These are phyloP conservation scores for Ischnura elegans DNA, from an alignment of 2,888 invertebrate species.

Conservation along the genomic window DNA sequence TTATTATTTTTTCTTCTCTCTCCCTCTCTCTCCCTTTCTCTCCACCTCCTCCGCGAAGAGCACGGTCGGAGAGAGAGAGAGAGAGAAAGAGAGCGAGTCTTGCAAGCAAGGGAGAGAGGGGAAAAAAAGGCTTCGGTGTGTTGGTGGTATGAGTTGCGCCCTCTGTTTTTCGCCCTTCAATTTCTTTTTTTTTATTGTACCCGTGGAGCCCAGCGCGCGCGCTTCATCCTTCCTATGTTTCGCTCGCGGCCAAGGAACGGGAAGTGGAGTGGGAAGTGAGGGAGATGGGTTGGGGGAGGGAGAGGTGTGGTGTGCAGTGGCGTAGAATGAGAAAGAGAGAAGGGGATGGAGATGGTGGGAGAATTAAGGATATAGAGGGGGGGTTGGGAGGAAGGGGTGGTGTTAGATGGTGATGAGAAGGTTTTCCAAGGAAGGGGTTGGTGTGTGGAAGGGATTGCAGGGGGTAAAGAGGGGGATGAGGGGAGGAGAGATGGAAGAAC, in stretches of 20 bases:
- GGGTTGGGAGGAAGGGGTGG: background rate
- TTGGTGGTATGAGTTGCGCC: constrained; percentile 19
- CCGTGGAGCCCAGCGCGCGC: constrained; percentile 55
- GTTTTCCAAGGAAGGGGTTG: constrained; percentile 32
- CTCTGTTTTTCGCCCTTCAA: constrained; percentile 47
- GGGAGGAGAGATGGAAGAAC: background rate
- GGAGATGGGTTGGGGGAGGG: background rate
- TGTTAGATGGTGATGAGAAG: constrained; percentile 21
- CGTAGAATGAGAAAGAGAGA: background rate
- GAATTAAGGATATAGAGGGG: background rate
- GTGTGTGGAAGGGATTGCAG: background rate
- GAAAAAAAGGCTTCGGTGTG: background rate
- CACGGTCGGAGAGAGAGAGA: no score
- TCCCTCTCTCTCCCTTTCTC: no score
- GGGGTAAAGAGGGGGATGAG: background rate
- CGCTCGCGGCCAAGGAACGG: constrained; percentile 44
- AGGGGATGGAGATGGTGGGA: background rate
- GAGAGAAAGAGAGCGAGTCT: no score
- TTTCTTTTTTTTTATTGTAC: constrained; percentile 57
- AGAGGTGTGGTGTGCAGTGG: no score
- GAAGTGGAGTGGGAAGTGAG: background rate
- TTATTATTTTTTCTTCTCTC: no score
- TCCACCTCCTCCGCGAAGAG: no score
- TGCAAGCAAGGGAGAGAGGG: no score
- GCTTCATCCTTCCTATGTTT: constrained; percentile 47